Evolutionary conservation across 2,797 vertebrate genomes (phyloP).

Genomic region (Poecilia velifera): DNA sequence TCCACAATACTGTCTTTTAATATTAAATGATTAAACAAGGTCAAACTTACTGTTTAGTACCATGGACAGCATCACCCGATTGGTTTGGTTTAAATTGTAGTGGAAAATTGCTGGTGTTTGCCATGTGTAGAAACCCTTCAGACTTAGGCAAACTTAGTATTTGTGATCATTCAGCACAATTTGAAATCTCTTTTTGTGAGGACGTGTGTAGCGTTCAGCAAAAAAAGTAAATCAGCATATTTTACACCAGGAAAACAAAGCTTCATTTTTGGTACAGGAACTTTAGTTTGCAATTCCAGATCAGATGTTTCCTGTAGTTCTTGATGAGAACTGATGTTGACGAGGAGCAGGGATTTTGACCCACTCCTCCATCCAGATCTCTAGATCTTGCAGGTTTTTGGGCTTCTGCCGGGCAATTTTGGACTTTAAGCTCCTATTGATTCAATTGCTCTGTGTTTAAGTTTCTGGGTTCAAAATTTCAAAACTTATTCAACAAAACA

Average conservation of each 20-base stretch:
- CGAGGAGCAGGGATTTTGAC: too few species aligned
- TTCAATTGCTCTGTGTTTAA: too few species aligned
- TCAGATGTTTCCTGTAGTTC: too few species aligned
- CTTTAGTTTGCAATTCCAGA: too few species aligned
- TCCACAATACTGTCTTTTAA: not conserved
- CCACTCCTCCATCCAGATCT: too few species aligned
- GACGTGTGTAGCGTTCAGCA: not conserved
- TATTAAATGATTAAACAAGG: not conserved
- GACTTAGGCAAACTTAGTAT: not conserved
- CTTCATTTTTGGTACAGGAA: too few species aligned
- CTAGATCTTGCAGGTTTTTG: too few species aligned
- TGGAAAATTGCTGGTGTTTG: not conserved
- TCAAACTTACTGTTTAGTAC: not conserved
- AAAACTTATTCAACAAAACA: not conserved
- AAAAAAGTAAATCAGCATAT: not conserved
- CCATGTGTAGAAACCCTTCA: not conserved
- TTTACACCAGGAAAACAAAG: too few species aligned
- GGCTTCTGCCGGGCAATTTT: too few species aligned
- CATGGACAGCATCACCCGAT: not conserved
- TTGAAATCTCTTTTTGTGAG: not conserved
- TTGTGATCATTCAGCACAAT: not conserved
- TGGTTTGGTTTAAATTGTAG: not conserved
- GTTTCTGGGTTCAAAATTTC: too few species aligned
- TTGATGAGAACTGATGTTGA: too few species aligned
- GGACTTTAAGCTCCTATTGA: too few species aligned